Conservation (phyloP, 2,888 invertebrate species). For the Cheilosia vulpina region DNA sequence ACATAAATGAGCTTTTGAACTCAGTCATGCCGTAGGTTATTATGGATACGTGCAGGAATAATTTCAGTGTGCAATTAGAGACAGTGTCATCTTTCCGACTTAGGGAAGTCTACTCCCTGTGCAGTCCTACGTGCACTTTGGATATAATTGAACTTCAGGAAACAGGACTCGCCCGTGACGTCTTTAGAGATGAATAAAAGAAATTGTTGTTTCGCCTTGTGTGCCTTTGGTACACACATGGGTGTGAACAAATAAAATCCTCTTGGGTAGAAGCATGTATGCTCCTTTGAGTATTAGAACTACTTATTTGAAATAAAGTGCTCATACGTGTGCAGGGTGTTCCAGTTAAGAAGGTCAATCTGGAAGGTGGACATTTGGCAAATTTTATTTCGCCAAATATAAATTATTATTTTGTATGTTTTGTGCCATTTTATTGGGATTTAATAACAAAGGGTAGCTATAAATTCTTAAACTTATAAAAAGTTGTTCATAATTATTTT, state of each 20-base stretch:
- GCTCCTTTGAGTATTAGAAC: conserved; percentile 15
- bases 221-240: not conserved
- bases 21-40: conserved; percentile 65
- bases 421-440: too few species aligned
- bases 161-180: conserved; percentile 64
- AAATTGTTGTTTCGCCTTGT: conserved; percentile 7
- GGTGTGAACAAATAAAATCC: not conserved
- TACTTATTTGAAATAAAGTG: conserved; percentile 16
- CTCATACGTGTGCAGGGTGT: not conserved
- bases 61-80: conserved; percentile 73
- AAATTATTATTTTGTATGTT: too few species aligned
- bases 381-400: too few species aligned
- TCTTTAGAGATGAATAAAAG: conserved; percentile 53
- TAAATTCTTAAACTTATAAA: too few species aligned
- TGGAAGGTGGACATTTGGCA: too few species aligned
- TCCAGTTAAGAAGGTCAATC: too few species aligned
- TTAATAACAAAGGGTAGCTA: too few species aligned
- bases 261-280: conserved; percentile 4
- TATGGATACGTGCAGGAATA: conserved; percentile 63
- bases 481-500: too few species aligned
- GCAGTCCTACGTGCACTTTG: conserved; percentile 66
- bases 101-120: conserved; percentile 50
- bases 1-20: conserved; percentile 69
- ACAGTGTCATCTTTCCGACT: conserved; percentile 65
- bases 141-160: conserved; percentile 71